Conservation (phyloP, 1,140 invertebrate species). For the Carposina sasakii region DNA sequence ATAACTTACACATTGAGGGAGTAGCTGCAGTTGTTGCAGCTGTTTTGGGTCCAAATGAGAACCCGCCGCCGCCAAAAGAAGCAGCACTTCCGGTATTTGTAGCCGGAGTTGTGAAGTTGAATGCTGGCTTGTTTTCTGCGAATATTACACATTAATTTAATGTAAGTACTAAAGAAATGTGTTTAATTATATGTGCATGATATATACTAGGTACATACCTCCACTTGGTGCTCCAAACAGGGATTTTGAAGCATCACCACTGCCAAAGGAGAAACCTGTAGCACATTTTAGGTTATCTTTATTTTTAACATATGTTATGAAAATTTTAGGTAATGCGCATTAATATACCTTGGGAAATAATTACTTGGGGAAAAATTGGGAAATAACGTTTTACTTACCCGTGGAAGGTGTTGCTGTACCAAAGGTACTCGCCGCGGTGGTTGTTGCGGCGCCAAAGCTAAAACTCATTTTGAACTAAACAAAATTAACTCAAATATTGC, state of each 20-base stretch:
- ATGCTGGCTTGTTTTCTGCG: conserved; percentile 51
- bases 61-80: conserved; percentile 43
- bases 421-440: conserved; percentile 44
- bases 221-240: conserved; percentile 27
- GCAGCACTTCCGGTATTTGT: conserved; percentile 34
- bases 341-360: too few species aligned
- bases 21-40: conserved; percentile 30
- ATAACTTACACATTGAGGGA: conserved; percentile 48
- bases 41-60: conserved; percentile 51
- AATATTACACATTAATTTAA: too few species aligned
- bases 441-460: conserved; percentile 34
- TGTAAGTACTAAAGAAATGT: too few species aligned
- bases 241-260: conserved; percentile 30
- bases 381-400: too few species aligned
- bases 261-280: conserved; percentile 35
- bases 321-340: too few species aligned
- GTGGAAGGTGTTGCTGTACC: conserved; percentile 40
- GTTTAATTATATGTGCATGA: too few species aligned
- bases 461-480: conserved; percentile 59
- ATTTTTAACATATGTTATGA: too few species aligned
- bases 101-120: conserved; percentile 37
- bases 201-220: conserved; percentile 30
- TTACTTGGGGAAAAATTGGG: too few species aligned
- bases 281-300: too few species aligned
- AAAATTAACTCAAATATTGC: too few species aligned